Evolutionary conservation across 2,113 vertebrate species (phyloP), one percentile per base, ranked within the genome.

Genomic region (Hippocampus mohnikei): DNA sequence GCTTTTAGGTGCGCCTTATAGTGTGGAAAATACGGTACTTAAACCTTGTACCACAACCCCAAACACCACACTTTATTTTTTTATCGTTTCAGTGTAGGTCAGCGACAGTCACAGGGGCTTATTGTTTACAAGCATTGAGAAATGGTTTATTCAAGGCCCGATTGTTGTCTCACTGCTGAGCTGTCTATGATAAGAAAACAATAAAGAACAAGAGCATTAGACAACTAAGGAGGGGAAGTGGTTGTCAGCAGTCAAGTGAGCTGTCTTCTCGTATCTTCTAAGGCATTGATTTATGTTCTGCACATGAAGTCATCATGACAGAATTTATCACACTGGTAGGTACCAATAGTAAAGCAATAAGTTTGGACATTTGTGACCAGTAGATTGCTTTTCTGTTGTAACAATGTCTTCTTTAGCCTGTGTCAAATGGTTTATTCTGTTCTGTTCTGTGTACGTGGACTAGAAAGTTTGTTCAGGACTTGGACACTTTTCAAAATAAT

Each of bases 171-270:
- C 52, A 29, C 3, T 21, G 10, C 4, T 63, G n/a, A 56, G 41
- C 64, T 60, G 70, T 62, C 15, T 13, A 63, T 59, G 27, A 2
- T 13, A 2, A 27, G 8, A 33, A 42, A 29, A 9, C 65, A 71
- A 37, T 25, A 67, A 3, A 20, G 15, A 21, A 7, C 8, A 18
- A 63, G 46, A 13, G 27, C 58, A 66, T 25, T 40, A 20, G 33
- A 62, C 48, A 37, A 40, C 55, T 21, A 25, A 5, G 37, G 40
- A 40, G 3, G 29, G 29, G 16, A 15, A 59, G 69, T 70, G 55
- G 66, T 64, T 69, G 66, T 66, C 52, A 62, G 60, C 33, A 29
- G 41, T 12, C 65, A 40, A 63, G 41, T 5, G 33, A 50, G 67
- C 21, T 69, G 23, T 42, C 40, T 21, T 59, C 52, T 27, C 41